A percentile compares a stretch with the other conserved stretches of the same genome.
phyloP scores from a whole-genome alignment of 2,113 vertebrate genomes.

The Tylochromis polylepis region DNA sequence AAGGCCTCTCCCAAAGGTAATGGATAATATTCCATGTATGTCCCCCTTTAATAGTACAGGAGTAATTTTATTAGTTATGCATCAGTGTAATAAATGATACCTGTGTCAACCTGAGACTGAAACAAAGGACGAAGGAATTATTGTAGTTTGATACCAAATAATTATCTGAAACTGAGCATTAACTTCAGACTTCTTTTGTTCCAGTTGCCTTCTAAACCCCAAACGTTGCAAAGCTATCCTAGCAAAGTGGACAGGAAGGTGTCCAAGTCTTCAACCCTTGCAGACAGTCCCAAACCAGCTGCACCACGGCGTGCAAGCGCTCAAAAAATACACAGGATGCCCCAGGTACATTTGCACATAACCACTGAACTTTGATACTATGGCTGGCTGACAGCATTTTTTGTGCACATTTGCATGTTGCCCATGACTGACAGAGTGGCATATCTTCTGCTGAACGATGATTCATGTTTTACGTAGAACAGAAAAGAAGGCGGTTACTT shows the following conservation, averaged over 20 bases:
- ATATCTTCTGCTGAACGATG: neutral
- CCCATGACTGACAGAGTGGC: neutral
- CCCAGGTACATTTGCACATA: slow-evolving; percentile 51
- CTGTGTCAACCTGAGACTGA: neutral
- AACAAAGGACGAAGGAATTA: neutral
- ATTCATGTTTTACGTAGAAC: neutral
- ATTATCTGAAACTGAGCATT: neutral
- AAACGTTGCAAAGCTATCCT: slow-evolving; percentile 75
- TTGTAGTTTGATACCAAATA: neutral
- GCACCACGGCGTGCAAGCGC: slow-evolving; percentile 9
- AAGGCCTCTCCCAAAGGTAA: slow-evolving; percentile 58
- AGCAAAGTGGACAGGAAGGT: slow-evolving; percentile 59
- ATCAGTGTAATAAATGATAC: neutral
- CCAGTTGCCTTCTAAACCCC: slow-evolving; percentile 82
- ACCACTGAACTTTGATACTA: neutral
- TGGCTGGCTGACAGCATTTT: neutral
- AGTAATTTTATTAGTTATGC: neutral
- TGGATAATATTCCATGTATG: neutral
- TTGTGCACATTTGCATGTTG: neutral
- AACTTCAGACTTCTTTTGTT: neutral
- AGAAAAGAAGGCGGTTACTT: neutral
- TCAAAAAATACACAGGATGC: slow-evolving; percentile 34
- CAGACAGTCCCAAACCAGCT: slow-evolving; percentile 24
- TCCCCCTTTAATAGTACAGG: neutral
- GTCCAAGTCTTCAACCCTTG: slow-evolving; percentile 6